Evolutionary conservation across 2,797 vertebrate species (phyloP), one percentile per base, ranked within the genome.

Genomic region (Benthosema pterotum): DNA sequence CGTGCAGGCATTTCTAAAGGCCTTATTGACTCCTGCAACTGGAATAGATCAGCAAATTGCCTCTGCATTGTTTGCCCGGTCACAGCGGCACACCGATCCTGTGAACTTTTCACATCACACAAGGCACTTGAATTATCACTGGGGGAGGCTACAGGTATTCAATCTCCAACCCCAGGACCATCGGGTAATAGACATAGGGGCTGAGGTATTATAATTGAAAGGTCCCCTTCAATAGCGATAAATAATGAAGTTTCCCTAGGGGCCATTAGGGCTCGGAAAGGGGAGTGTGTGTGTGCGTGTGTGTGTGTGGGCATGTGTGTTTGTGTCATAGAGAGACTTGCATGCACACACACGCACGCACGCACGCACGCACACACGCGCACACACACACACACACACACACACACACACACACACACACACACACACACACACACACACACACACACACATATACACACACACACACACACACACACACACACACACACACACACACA

Each of bases 231-330:
- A 80, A 81, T 83, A 78, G 74, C 64, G 15, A 89, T 89, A 90
- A 89, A 90, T 90, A 87, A 89, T 87, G 83, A 83, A 72, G 75
- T 77, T 80, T 87, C 83, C 83, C 83, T 22, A 4, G 67, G 74
- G 84, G 80, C 81, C 78, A 78, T 85, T 78, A 78, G 60, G 57
- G 74, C 57, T 58, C 49, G 63, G 74, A 67, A 67, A 69, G 69
- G 56, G 66, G 63, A 9, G 32, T 38, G 32, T 8, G 32, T 38
- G 28, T 5, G 28, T 28, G 22, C 58, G 57, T 5, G 38, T 4
- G 48, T 11, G 11, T 16, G 32, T 28, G 16, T 14, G 16, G 1
- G 22, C 5, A 7, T 32, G 28, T 32, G 28, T n/a, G 43, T 28
- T 50, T 69, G 66, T 68, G 70, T 19, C 54, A 55, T 69, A 60